Evolutionary conservation across 2,888 invertebrate species (phyloP), one percentile per base, ranked within the genome.

Genomic region (Emmelina monodactyla): DNA sequence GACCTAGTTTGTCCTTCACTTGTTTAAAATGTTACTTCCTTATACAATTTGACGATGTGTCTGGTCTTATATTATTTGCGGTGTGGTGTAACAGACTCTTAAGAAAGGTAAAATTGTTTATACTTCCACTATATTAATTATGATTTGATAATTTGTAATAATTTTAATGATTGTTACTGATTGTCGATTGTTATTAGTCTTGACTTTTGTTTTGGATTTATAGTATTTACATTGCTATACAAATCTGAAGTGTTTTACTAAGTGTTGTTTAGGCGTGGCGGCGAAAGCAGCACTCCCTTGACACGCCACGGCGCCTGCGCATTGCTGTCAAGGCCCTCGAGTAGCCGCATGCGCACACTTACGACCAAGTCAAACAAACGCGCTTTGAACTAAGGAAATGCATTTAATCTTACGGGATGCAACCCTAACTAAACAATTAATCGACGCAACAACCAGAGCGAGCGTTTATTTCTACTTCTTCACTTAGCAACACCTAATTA

Each of bases 271-370:
- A 64, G 76, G 71, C 68, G 73, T 65, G 70, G 64, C 72, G 62
- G 75, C 73, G 78, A 78, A 78, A 78, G 78, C 78, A 75, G 73
- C 58, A 68, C 72, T 75, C 78, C 78, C 78, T 78, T 78, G 78
- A 78, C 78, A 78, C 62, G 76, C 63, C 64, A 73, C 76, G 75
- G 69, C 71, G 73, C 69, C 59, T 71, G 76, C 70, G 70, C 76
- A 78, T 78, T 78, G 76, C 75, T 58, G 78, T 75, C 78, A 78
- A 78, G 78, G 78, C 67, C 60, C 61, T 41, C 61, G 46, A 49
- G 58, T 55, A 44, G 45, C 45, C 45, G 40, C 44, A 39, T 39
- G 35, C 9, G 6, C 11, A 10, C 25, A n/a, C 5, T 5, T 25
- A 25, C 39, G 9, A 25, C 25, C 25, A 25, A 3, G 14, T 19